A percentile compares a stretch with the other conserved stretches of the same genome.
phyloP scores from a whole-genome alignment of 2,113 vertebrate genomes.

The Scomber japonicus region DNA sequence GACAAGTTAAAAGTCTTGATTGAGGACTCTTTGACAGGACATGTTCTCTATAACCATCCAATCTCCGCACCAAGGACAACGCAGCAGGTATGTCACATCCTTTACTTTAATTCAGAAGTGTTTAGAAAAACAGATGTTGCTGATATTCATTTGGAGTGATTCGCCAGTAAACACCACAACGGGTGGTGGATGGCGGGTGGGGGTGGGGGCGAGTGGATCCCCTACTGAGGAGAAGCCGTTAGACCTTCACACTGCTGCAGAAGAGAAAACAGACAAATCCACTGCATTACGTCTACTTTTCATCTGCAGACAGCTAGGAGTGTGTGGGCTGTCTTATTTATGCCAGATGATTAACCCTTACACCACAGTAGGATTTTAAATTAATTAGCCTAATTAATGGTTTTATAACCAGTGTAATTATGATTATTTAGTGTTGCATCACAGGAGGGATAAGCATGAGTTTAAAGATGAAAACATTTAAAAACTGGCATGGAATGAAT shows the following conservation, averaged over 20 bases:
- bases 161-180: not conserved
- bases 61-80: not conserved
- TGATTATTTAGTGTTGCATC: slow-evolving; percentile 45
- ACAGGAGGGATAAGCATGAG: slow-evolving; percentile 15
- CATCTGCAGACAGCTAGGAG: slow-evolving; percentile 20
- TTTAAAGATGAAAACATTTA: slow-evolving; percentile 36
- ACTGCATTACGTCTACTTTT: not conserved
- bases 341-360: slow-evolving; percentile 54
- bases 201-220: too few relatives aligned
- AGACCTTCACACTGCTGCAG: not conserved
- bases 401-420: slow-evolving; percentile 47
- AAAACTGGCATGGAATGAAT: slow-evolving; percentile 9
- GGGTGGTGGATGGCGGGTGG: too few relatives aligned
- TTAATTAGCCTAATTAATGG: slow-evolving; percentile 54
- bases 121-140: not conserved
- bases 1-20: too few relatives aligned
- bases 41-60: not conserved
- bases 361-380: slow-evolving; percentile 35
- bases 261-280: slow-evolving; percentile 18
- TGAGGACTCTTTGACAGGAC: too few relatives aligned
- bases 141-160: not conserved
- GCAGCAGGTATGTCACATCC: not conserved
- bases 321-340: slow-evolving; percentile 48
- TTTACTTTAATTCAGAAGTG: not conserved
- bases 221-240: slow-evolving; percentile 3